phyloP scores from a whole-genome alignment of 2,113 vertebrate genomes.

The Turdus rufiventris region DNA sequence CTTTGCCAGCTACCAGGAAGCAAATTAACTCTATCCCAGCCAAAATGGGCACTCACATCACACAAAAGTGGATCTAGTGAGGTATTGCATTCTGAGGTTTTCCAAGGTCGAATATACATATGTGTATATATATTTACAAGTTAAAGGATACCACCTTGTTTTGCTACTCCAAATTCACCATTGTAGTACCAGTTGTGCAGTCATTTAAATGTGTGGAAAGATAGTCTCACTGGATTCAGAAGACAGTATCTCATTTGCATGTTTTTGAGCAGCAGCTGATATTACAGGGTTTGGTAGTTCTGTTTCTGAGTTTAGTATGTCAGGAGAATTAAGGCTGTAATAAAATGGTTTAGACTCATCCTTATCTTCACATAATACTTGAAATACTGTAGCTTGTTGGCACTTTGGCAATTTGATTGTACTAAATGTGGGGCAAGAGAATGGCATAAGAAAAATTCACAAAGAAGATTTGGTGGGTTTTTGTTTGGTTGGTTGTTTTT shows the following conservation, averaged over 20 bases:
- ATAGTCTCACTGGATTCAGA: not conserved
- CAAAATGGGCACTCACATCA: not conserved
- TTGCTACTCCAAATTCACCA: not conserved
- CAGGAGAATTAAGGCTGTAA: not conserved
- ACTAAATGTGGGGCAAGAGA: not conserved
- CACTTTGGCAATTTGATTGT: not conserved
- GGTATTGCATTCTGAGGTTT: not conserved
- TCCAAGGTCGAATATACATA: not conserved
- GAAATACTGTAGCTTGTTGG: not conserved
- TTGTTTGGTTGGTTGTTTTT: fast-evolving
- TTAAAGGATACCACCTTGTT: not conserved
- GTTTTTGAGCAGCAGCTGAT: not conserved
- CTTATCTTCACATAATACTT: not conserved
- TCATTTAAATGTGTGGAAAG: not conserved
- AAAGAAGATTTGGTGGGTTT: not conserved
- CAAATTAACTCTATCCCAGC: not conserved
- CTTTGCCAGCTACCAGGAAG: not conserved
- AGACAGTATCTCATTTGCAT: not conserved
- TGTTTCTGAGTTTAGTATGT: not conserved
- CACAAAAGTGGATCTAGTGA: not conserved
- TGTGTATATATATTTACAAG: fast-evolving
- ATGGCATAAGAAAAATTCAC: not conserved
- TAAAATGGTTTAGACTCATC: not conserved
- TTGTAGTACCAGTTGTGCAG: not conserved
- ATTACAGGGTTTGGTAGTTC: not conserved